A percentile compares a stretch with the other conserved stretches of the same genome.
phyloP scores from a whole-genome alignment of 2,888 invertebrate species.

The Ophion slaviceki region DNA sequence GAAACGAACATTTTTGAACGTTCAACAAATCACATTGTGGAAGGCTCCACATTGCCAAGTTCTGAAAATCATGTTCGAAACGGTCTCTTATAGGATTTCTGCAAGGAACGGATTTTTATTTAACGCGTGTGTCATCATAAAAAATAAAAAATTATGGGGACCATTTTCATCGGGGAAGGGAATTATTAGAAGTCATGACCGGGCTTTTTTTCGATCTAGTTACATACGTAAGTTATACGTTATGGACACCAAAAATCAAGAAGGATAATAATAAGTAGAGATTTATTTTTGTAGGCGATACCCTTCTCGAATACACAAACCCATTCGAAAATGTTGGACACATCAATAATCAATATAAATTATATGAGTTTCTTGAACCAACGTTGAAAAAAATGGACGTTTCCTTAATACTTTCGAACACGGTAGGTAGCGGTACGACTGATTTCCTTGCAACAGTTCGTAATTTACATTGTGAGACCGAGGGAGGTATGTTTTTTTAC shows the following conservation, averaged over 20 bases:
- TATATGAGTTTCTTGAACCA: neutral
- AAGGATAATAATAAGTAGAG: neutral
- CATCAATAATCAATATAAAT: neutral
- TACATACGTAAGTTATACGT: no score
- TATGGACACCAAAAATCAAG: no score
- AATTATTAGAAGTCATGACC: no score
- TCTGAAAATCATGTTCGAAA: no score
- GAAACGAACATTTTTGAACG: neutral
- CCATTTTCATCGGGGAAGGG: no score
- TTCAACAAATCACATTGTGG: neutral
- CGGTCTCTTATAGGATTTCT: no score
- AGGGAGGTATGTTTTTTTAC: constrained; percentile 9
- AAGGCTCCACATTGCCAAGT: neutral
- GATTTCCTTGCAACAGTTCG: constrained; percentile 6
- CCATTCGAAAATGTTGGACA: neutral
- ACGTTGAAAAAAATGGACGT: neutral
- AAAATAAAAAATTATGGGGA: no score
- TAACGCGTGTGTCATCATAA: no score
- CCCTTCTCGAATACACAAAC: neutral
- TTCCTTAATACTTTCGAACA: neutral
- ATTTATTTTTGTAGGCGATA: neutral
- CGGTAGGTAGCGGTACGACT: neutral
- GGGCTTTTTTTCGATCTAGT: no score
- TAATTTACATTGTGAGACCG: constrained; percentile 10
- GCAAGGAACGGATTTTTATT: no score